Evolutionary conservation across 2,888 invertebrate genomes (phyloP), one percentile per base, ranked within the genome.

Genomic region (Philopedon plagiatum): DNA sequence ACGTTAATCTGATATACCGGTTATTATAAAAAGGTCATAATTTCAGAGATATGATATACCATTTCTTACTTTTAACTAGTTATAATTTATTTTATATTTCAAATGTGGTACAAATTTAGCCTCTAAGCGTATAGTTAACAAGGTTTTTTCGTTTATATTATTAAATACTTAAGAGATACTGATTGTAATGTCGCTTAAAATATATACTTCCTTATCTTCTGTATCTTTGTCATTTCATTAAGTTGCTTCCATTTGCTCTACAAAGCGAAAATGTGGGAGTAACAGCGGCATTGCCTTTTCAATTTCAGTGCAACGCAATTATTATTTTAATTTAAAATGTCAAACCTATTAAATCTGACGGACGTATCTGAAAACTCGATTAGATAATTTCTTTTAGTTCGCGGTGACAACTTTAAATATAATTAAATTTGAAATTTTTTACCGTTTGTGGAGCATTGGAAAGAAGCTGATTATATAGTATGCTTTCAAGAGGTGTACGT

Each of bases 241-340:
- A 49, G 51, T 15, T 51, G 13, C 29, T 51, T 51, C 21, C 29
- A 51, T 51, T n/a, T 51, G 13, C 15, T 7, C 9, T 9, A 21
- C 21, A 26, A 51, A 51, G 29, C n/a, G 26, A 51, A 51, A 51
- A 9, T 29, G 51, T 29, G 15, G 9, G 13, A 21, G 51, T 29
- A 26, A 51, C 51, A 29, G 15, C 51, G 29, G 15, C 49, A 18
- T 8, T 13, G 51, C 51, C 29, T 51, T 51, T 26, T 23, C 26
- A 51, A 29, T 51, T 29, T 51, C 51, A 51, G 29, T 51, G 51
- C 26, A 51, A 51, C 15, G 51, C 8, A 29, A 51, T 51, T 51
- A 51, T 29, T 51, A 51, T 51, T 51, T 51, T 51, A 51, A 51
- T 51, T 51, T 29, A 51, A 51, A 51, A 51, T 51, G 51, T 51